Base-by-base conservation (phyloP, 2,888 invertebrate species). In the Dermolepida albohirtum region DNA sequence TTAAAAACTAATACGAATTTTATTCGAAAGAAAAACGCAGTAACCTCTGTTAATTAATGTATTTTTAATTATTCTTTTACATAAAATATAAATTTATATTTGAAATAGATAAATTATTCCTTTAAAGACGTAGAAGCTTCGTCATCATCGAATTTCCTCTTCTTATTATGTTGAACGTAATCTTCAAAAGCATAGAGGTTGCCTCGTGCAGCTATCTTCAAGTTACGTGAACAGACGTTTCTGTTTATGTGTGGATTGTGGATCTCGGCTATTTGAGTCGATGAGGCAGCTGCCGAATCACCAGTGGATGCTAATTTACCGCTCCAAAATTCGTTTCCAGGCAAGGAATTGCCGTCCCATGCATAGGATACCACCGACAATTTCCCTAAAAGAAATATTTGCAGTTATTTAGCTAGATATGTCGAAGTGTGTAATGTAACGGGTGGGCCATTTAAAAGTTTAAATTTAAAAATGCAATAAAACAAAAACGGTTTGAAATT, bases 321-420 rank as follows among this genome's bases (percentile, higher is more conserved):
- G 2, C 81, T 74, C 92, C 92, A 92, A 78, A 89, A 92, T 76
- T 92, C 92, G 74, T 92, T 92, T 49, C 91, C 92, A 0, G 92
- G 91, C 66, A 90, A 85, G 0, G 92, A 87, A 76, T 92, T 92
- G 8, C 90, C 88, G 76, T 92, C 91, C 89, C 91, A 90, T 0
- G 92, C 89, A 75, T 91, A 92, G 0, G 89, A 90, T 27, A 90
- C 87, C 0, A 91, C 86, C 11, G 90, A 81, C 7, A 86, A 77
- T 78, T 85, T 85, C 6, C 72, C 78, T 79, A 67, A 57, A 76
- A 73, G 59, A 2, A 44, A 34, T 5, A 52, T 12, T 47, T 52
- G 6, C 22, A 0, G n/a, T 22, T 10, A 51, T 0, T 51, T 51
- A 22, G 5, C 16, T 51, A 62, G 11, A 11, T 6, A 14, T 29